Evolutionary conservation across 2,113 vertebrate genomes (phyloP).

Genomic region (Reinhardtius hippoglossoides): DNA sequence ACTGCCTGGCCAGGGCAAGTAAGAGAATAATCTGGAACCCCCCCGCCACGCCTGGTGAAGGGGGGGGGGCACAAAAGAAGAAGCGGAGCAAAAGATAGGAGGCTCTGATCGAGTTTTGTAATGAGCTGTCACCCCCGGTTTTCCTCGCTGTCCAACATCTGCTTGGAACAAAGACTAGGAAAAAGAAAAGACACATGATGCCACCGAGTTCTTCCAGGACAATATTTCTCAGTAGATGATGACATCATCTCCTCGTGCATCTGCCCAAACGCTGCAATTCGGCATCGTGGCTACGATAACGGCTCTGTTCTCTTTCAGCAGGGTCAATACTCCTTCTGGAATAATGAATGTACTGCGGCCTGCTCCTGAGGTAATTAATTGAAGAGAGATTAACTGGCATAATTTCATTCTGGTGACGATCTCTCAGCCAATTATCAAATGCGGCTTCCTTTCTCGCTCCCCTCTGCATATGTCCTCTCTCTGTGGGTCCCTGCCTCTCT

Average conservation of each 20-base stretch:
- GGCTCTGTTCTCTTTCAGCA: constrained; percentile 33
- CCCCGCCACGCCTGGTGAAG: constrained; percentile 30
- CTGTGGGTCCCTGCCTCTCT: constrained; percentile 38
- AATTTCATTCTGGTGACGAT: constrained; percentile 82
- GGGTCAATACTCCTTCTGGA: constrained; percentile 59
- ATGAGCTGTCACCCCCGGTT: constrained; percentile 63
- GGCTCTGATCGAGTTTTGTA: constrained; percentile 50
- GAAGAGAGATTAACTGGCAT: constrained; percentile 82
- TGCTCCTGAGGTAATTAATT: constrained; percentile 81
- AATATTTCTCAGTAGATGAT: constrained; percentile 5
- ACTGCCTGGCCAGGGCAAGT: constrained; percentile 61
- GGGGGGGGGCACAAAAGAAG: constrained; percentile 1
- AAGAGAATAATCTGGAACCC: constrained; percentile 60
- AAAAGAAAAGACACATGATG: constrained; percentile 2
- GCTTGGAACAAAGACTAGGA: constrained; percentile 6
- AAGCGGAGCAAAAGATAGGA: constrained; percentile 19
- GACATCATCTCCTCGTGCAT: constrained; percentile 9
- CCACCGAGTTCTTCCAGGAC: background rate
- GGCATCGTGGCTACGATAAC: constrained; percentile 45
- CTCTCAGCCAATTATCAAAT: constrained; percentile 81
- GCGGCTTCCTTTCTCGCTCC: constrained; percentile 40
- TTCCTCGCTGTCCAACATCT: constrained; percentile 44
- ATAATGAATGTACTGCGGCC: constrained; percentile 77
- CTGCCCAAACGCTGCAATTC: background rate
- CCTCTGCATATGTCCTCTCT: constrained; percentile 21